A percentile compares a stretch with the other conserved stretches of the same genome.
These are phyloP conservation scores for Limanda limanda DNA, from an alignment of 2,113 vertebrate genomes.

Conservation along the genomic window DNA sequence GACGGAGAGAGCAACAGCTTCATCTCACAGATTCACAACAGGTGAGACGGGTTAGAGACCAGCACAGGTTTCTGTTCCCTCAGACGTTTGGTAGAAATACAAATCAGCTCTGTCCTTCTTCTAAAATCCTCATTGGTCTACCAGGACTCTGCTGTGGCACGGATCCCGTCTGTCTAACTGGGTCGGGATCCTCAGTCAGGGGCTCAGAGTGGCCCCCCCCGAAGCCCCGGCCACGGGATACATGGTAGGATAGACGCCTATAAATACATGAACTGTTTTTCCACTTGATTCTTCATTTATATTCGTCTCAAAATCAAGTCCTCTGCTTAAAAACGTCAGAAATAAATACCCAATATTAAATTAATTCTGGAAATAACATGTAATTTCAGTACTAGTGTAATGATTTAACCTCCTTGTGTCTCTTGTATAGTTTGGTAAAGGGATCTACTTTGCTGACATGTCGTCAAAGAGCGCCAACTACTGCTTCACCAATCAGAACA, in stretches of 20 bases:
- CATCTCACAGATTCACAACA: conserved; percentile 84
- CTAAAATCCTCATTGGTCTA: neutral
- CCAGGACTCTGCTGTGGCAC: conserved; percentile 91
- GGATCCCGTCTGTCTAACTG: conserved; percentile 92
- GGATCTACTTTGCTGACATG: conserved; percentile 95
- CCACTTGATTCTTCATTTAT: neutral
- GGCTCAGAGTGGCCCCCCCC: conserved; percentile 88
- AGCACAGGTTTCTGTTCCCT: neutral
- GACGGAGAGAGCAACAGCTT: conserved; percentile 82
- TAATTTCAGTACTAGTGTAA: no score
- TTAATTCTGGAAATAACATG: neutral
- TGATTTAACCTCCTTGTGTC: conserved; percentile 14
- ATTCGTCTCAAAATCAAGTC: neutral
- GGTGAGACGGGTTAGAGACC: conserved; percentile 65
- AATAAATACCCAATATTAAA: neutral
- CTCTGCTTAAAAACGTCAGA: neutral
- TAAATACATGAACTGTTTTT: neutral
- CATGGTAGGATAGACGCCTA: conserved; percentile 83
- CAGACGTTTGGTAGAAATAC: no score
- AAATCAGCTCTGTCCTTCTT: no score
- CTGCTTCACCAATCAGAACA: conserved; percentile 86
- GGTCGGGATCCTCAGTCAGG: conserved; percentile 90
- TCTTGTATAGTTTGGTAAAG: conserved; percentile 89
- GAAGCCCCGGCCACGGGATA: conserved; percentile 92
- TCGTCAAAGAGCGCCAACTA: conserved; percentile 95